These are phyloP conservation scores for Prunella fulvescens DNA, from an alignment of 2,113 vertebrate species.

Conservation along the genomic window DNA sequence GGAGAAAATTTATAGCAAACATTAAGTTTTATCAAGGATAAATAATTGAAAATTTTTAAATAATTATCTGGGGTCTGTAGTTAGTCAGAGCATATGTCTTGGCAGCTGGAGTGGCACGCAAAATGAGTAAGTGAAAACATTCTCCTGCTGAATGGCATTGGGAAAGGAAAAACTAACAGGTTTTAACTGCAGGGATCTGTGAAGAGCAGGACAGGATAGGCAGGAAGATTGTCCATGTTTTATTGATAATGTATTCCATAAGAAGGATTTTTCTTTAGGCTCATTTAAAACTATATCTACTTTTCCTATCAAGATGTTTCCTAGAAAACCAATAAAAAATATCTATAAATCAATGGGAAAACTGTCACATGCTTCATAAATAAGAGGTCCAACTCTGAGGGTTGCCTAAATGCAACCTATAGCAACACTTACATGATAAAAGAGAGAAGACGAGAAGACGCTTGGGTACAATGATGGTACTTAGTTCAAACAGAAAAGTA, in stretches of 20 bases:
- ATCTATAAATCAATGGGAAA: not conserved
- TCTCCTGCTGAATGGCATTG: not conserved
- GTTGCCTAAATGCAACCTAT: not conserved
- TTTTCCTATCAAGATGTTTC: not conserved
- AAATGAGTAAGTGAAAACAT: not conserved
- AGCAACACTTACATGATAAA: not conserved
- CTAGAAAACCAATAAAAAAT: not conserved
- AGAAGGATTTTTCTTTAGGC: not conserved
- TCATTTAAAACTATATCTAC: not conserved
- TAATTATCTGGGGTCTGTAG: not conserved
- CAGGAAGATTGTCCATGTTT: not conserved
- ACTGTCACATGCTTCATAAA: not conserved
- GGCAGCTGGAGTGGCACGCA: not conserved
- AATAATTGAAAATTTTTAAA: not conserved
- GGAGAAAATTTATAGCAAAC: not conserved
- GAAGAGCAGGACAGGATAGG: not conserved
- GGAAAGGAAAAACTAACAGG: not conserved
- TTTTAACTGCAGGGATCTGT: not conserved
- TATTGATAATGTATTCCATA: not conserved
- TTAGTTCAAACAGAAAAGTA: not conserved
- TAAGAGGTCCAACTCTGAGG: not conserved
- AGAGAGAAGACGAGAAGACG: not conserved
- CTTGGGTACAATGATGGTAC: not conserved
- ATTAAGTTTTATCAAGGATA: not conserved
- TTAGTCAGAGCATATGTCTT: not conserved